These are phyloP conservation scores for Clostera curtula DNA, from an alignment of 2,888 invertebrate species.

Conservation along the genomic window DNA sequence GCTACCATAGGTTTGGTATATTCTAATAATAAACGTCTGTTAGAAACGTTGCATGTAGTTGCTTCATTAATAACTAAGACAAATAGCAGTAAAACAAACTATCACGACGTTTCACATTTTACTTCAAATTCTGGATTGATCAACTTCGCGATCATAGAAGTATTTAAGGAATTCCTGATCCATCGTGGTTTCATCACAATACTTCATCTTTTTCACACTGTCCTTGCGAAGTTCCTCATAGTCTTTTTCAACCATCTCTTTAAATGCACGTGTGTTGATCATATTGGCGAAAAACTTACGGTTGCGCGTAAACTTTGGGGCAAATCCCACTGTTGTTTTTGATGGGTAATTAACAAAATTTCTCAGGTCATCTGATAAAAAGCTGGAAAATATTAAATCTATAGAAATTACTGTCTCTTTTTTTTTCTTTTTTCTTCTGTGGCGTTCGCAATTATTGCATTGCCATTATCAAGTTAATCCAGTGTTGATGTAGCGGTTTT, in stretches of 20 bases:
- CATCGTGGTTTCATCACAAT: constrained; percentile 43
- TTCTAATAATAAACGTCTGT: no score
- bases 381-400: constrained; percentile 41
- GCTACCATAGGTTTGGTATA: no score
- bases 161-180: constrained; percentile 33
- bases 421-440: no score
- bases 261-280: constrained; percentile 39
- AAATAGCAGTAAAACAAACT: no score
- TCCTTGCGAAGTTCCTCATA: constrained; percentile 28
- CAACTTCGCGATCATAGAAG: constrained; percentile 46
- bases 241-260: constrained; percentile 43
- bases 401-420: no score
- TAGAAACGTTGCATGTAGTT: no score
- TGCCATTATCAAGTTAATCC: no score
- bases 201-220: constrained; percentile 40
- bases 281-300: constrained; percentile 58
- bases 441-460: no score
- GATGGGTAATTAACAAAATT: constrained; percentile 42
- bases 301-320: constrained; percentile 47
- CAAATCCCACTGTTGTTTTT: constrained; percentile 53
- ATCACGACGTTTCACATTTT: neutral
- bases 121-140: constrained; percentile 31
- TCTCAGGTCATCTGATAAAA: constrained; percentile 38
- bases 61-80: no score
- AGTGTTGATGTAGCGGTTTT: no score